phyloP scores from a whole-genome alignment of 1,140 invertebrate species.

The Drusus annulatus region DNA sequence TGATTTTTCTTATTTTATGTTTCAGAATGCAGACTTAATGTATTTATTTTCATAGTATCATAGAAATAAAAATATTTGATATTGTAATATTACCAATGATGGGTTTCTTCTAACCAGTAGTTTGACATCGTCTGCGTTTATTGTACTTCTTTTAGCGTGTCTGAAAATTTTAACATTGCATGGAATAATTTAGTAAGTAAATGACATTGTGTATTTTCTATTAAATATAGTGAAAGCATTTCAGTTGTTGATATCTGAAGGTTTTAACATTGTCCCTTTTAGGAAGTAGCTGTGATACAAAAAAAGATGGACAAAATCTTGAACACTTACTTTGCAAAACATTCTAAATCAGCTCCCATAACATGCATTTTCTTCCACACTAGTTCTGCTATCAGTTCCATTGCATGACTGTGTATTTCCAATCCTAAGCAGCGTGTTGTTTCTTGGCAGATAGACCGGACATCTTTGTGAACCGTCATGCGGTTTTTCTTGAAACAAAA shows the following conservation, averaged over 20 bases:
- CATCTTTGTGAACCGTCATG: slow-evolving; percentile 66
- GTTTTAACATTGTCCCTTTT: not conserved
- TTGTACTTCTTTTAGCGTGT: slow-evolving; percentile 71
- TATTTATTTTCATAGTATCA: too few relatives aligned
- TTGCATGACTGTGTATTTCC: slow-evolving; percentile 67
- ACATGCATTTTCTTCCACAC: slow-evolving; percentile 68
- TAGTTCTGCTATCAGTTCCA: slow-evolving; percentile 71
- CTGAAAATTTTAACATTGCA: slow-evolving; percentile 61
- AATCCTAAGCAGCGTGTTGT: slow-evolving; percentile 66
- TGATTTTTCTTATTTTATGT: too few relatives aligned
- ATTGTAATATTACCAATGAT: slow-evolving; percentile 33
- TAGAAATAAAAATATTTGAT: too few relatives aligned
- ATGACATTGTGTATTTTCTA: too few relatives aligned
- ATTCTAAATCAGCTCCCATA: slow-evolving; percentile 71
- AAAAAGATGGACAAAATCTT: not conserved
- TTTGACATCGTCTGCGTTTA: slow-evolving; percentile 72
- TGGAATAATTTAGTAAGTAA: too few relatives aligned
- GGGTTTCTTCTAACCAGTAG: slow-evolving; percentile 70
- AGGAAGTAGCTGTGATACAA: not conserved
- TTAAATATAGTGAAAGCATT: too few relatives aligned
- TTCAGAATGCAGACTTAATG: too few relatives aligned
- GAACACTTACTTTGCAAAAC: slow-evolving; percentile 71
- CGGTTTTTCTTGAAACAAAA: slow-evolving; percentile 67
- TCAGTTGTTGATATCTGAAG: too few relatives aligned
- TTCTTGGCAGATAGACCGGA: slow-evolving; percentile 67